These are phyloP conservation scores for Drosophila biarmipes DNA, from an alignment of 1,140 invertebrate species.

Conservation along the genomic window DNA sequence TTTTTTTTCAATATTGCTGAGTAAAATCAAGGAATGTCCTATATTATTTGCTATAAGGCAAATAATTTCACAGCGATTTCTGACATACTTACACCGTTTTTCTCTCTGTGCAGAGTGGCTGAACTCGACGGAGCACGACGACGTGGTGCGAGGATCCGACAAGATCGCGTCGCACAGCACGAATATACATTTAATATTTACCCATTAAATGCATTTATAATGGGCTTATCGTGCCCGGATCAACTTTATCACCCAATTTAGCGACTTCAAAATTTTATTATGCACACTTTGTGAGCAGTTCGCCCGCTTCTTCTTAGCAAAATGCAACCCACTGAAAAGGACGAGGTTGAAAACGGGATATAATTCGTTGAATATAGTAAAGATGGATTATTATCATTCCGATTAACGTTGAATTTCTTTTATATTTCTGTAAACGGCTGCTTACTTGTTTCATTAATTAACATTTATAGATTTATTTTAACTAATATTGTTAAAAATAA, in stretches of 20 bases:
- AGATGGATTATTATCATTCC: not conserved
- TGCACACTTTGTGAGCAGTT: constrained; percentile 42
- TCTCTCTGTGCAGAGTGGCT: constrained; percentile 17
- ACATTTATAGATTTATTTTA: too few species aligned
- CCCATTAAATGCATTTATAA: constrained; percentile 81
- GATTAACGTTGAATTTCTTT: too few species aligned
- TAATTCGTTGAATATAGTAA: not conserved
- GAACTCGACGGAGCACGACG: constrained; percentile 39
- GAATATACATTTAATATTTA: constrained; percentile 83
- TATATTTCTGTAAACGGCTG: too few species aligned
- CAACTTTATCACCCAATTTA: constrained; percentile 79
- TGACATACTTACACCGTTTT: not conserved
- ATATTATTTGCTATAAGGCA: too few species aligned
- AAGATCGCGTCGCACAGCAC: constrained; percentile 57
- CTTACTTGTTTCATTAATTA: too few species aligned
- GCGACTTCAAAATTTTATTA: constrained; percentile 65
- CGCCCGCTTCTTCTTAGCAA: not conserved
- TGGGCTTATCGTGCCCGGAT: constrained; percentile 77
- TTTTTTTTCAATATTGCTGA: not conserved
- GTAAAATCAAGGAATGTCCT: too few species aligned
- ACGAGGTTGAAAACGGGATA: not conserved
- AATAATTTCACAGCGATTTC: too few species aligned
- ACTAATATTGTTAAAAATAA: too few species aligned
- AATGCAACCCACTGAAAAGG: not conserved
- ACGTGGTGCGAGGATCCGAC: constrained; percentile 32